phyloP scores from a whole-genome alignment of 1,140 invertebrate genomes.

The Alviniconcha marisindica region DNA sequence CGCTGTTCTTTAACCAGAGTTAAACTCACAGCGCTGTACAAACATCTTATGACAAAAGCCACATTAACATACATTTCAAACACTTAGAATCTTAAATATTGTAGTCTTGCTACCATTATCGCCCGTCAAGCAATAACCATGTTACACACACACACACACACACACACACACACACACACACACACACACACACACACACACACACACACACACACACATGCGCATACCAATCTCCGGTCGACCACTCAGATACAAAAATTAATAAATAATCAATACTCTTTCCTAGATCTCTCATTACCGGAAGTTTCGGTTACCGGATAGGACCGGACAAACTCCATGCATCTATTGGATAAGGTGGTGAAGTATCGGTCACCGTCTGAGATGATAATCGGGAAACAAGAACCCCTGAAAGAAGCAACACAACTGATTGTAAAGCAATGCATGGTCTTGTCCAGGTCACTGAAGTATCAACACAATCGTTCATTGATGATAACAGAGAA shows the following conservation, averaged over 20 bases:
- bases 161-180: background rate
- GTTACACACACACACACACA: background rate
- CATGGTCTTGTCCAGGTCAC: background rate
- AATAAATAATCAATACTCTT: too few species aligned
- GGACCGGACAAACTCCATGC: conserved; percentile 24
- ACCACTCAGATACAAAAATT: background rate
- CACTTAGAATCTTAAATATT: too few species aligned
- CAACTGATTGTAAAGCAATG: background rate
- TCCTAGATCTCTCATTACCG: background rate
- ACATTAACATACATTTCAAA: too few species aligned
- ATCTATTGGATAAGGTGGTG: conserved; percentile 9
- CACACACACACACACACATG: too few species aligned
- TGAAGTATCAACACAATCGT: background rate
- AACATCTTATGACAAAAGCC: too few species aligned
- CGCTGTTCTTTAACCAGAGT: too few species aligned
- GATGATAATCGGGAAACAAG: conserved; percentile 25
- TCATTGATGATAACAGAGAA: background rate
- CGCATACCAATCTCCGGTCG: too few species aligned
- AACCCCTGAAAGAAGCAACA: conserved; percentile 21
- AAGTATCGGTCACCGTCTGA: conserved; percentile 6
- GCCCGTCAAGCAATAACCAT: background rate
- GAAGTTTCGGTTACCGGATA: background rate
- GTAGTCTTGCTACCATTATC: too few species aligned
- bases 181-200: too few species aligned
- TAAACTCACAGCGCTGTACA: too few species aligned